Percentiles rank a stretch among this genome's conserved stretches.
Evolutionary conservation across 92 coral and sea anemone species (phyloP).

Genomic region (Porites rus): DNA sequence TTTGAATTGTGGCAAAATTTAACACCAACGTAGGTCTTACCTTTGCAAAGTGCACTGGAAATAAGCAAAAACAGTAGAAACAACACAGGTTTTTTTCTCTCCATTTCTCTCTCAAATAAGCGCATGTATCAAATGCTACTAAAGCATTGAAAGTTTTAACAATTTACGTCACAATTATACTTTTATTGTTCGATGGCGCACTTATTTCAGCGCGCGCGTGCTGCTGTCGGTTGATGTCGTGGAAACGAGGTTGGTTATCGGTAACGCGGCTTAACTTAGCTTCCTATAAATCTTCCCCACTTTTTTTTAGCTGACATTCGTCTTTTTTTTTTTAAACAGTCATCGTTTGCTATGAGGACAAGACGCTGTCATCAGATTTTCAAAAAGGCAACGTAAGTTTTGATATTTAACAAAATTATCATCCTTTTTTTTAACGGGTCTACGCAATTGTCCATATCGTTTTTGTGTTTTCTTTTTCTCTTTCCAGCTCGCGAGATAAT

Average conservation of each 20-base stretch:
- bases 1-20: not conserved
- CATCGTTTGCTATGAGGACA: conserved; percentile 87
- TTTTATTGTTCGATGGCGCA: not conserved
- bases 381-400: conserved; percentile 82
- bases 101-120: not conserved
- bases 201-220: not conserved
- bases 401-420: too few species aligned
- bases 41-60: not conserved
- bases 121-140: not conserved
- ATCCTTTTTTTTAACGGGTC: not conserved
- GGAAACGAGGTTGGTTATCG: too few species aligned
- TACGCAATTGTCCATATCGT: not conserved
- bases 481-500: conserved; percentile 19
- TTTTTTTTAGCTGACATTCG: not conserved
- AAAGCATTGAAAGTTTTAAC: not conserved
- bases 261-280: too few species aligned
- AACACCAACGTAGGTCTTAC: not conserved
- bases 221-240: not conserved
- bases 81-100: not conserved
- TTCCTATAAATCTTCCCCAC: not conserved
- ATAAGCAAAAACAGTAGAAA: not conserved
- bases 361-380: conserved; percentile 91
- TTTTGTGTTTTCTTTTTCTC: not conserved
- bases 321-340: conserved; percentile 45
- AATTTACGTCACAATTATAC: not conserved